Evolutionary conservation across 2,113 vertebrate genomes (phyloP).

Genomic region (Siphamia tubifer): DNA sequence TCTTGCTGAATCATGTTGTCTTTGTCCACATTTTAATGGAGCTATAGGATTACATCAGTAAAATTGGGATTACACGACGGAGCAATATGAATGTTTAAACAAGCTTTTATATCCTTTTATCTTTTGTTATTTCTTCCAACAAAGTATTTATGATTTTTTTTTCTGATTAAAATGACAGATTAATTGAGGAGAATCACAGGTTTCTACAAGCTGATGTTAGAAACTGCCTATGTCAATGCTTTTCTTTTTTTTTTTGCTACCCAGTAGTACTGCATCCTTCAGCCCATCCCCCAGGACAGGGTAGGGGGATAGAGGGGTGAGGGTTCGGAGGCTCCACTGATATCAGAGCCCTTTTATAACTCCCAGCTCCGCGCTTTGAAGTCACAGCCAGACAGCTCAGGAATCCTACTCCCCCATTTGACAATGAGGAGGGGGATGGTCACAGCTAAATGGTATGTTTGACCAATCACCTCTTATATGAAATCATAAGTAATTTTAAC

Average conservation of each 20-base stretch:
- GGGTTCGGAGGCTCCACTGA: constrained; percentile 73
- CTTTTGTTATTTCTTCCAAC: constrained; percentile 29
- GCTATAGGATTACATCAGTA: constrained; percentile 14
- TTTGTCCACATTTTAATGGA: constrained; percentile 28
- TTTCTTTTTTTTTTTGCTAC: not conserved
- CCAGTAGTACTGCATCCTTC: constrained; percentile 11
- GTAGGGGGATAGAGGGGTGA: constrained; percentile 56
- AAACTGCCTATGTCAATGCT: not conserved
- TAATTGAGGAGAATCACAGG: constrained; percentile 1
- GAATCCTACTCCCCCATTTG: constrained; percentile 78
- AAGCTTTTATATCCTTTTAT: constrained; percentile 34
- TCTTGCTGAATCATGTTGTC: constrained; percentile 38
- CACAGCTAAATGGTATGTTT: constrained; percentile 52
- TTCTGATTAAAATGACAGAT: constrained; percentile 1
- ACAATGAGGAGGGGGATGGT: constrained; percentile 68
- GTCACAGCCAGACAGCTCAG: constrained; percentile 80
- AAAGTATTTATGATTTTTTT: constrained; percentile 1
- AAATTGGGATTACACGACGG: constrained; percentile 15
- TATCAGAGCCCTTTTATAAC: constrained; percentile 81
- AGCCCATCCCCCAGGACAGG: constrained; percentile 58
- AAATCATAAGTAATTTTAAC: constrained; percentile 55
- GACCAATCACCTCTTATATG: constrained; percentile 51
- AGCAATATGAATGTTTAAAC: constrained; percentile 54
- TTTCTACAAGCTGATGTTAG: constrained; percentile 14
- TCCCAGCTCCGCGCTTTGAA: constrained; percentile 79